phyloP scores from a whole-genome alignment of 2,888 invertebrate species.

The Drosophila pullipes region DNA sequence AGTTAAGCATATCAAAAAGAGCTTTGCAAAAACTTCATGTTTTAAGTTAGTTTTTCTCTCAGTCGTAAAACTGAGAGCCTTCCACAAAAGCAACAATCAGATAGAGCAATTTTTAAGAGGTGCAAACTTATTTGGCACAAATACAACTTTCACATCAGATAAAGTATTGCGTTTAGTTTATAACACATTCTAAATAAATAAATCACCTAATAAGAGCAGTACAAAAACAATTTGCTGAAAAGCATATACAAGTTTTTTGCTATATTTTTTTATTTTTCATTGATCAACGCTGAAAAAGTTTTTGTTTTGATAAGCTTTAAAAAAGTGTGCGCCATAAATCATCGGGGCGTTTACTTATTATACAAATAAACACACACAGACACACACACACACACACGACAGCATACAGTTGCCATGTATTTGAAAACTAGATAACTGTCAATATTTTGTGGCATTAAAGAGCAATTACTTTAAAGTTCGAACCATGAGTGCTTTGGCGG shows the following conservation, averaged over 20 bases:
- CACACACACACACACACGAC: conserved; percentile 7
- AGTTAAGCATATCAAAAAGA: conserved; percentile 16
- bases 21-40: conserved; percentile 9
- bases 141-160: conserved; percentile 49
- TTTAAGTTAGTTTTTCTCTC: neutral
- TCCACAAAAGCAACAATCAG: neutral
- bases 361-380: conserved; percentile 11
- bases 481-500: conserved; percentile 57
- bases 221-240: conserved; percentile 24
- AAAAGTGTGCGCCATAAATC: conserved; percentile 72
- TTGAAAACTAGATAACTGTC: conserved; percentile 28
- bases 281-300: conserved; percentile 38
- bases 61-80: neutral
- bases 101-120: conserved; percentile 14
- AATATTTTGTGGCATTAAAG: conserved; percentile 72
- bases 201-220: neutral
- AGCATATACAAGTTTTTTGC: conserved; percentile 28
- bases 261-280: conserved; percentile 5
- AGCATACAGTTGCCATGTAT: conserved; percentile 1
- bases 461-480: conserved; percentile 71
- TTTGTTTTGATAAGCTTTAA: conserved; percentile 69
- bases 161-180: conserved; percentile 15
- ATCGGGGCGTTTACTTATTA: conserved; percentile 54
- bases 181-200: neutral
- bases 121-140: conserved; percentile 37